Evolutionary conservation across 2,888 invertebrate species (phyloP).

Genomic region (Trypoxylon attenuatum): DNA sequence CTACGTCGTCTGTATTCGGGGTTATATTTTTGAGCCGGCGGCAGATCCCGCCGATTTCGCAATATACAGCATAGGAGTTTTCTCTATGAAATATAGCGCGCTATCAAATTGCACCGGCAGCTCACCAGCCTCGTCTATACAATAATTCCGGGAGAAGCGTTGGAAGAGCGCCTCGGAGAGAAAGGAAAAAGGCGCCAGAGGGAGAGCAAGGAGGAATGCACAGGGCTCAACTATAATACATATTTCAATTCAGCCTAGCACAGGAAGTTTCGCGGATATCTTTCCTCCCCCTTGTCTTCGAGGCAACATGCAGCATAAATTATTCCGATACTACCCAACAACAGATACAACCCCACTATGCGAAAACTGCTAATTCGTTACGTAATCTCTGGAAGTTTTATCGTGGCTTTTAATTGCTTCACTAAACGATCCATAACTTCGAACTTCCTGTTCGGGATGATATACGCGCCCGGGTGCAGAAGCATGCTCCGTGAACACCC

Average conservation of each 20-base stretch:
- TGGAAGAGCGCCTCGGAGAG: conserved; percentile 7
- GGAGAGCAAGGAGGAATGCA: not conserved
- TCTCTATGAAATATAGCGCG: conserved; percentile 47
- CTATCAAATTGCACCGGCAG: conserved; percentile 45
- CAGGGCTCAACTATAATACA: conserved; percentile 17
- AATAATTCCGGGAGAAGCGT: conserved; percentile 13
- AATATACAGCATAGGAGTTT: conserved; percentile 41
- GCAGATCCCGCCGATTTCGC: conserved; percentile 50
- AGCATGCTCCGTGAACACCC: too few species aligned
- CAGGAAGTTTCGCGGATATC: conserved; percentile 8
- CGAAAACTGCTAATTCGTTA: conserved; percentile 15
- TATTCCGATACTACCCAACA: not conserved
- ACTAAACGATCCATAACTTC: conserved; percentile 29
- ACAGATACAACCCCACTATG: not conserved
- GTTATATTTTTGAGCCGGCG: conserved; percentile 44
- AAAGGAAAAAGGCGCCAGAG: conserved; percentile 1
- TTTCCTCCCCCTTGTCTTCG: conserved; percentile 11
- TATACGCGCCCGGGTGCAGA: not conserved
- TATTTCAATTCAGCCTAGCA: conserved; percentile 34
- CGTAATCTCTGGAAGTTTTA: conserved; percentile 13
- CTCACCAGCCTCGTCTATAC: conserved; percentile 11
- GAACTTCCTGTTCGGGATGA: conserved; percentile 3
- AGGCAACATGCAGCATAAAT: conserved; percentile 12
- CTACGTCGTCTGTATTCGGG: conserved; percentile 27
- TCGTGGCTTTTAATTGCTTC: conserved; percentile 24